Conservation (phyloP, 30 jellyfish, hydroid and myxozoan genomes). For the Pseudorhiza aurosa region DNA sequence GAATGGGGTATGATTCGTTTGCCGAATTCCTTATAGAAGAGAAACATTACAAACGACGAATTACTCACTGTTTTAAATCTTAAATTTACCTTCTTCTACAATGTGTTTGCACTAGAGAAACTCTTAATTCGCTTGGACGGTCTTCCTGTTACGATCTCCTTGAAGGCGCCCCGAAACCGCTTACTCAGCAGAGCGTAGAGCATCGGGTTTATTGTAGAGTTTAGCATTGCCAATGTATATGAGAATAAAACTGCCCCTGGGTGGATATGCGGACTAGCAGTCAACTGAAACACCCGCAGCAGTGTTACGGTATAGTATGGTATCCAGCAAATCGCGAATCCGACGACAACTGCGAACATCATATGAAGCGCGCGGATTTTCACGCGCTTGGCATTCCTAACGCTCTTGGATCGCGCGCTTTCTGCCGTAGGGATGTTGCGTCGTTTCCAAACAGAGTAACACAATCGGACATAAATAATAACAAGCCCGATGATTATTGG, state of each 20-base stretch:
- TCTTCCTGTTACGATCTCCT: constrained; percentile 31
- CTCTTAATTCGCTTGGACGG: neutral
- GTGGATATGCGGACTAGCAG: constrained; percentile 20
- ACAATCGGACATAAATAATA: constrained; percentile 36
- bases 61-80: no score
- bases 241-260: constrained; percentile 55
- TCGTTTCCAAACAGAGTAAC: constrained; percentile 45
- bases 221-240: constrained; percentile 68
- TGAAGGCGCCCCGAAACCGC: constrained; percentile 45
- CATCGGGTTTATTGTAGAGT: constrained; percentile 62
- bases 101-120: neutral
- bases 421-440: constrained; percentile 62
- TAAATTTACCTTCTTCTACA: no score
- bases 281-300: constrained; percentile 31
- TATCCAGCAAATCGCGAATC: constrained; percentile 68
- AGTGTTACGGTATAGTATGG: constrained; percentile 61
- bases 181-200: constrained; percentile 64
- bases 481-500: constrained; percentile 40
- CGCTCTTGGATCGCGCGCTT: constrained; percentile 17
- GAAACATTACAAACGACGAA: no score
- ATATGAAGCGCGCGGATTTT: constrained; percentile 52
- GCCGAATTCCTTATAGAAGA: no score
- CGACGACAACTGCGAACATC: constrained; percentile 65
- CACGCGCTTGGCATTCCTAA: neutral
- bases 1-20: no score